These are phyloP conservation scores for Callinectes sapidus DNA, from an alignment of 2,888 invertebrate genomes.

Conservation along the genomic window DNA sequence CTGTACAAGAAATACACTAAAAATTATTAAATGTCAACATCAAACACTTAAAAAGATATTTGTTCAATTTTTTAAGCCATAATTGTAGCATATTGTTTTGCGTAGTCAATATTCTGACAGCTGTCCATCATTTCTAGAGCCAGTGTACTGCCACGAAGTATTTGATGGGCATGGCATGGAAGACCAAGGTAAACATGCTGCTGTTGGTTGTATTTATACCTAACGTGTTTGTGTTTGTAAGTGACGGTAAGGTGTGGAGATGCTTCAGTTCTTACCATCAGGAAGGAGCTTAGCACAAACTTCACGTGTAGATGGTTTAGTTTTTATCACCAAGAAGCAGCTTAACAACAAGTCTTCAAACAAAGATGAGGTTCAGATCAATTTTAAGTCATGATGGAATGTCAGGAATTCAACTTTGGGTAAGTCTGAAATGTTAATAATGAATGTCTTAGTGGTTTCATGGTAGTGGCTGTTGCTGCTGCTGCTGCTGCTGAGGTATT, in stretches of 20 bases:
- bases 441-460: not conserved
- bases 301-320: not conserved
- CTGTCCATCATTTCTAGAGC: slow-evolving; percentile 45
- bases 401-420: not conserved
- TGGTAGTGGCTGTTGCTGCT: too few species aligned
- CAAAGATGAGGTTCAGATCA: not conserved
- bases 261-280: not conserved
- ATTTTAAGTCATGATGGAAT: not conserved
- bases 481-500: too few species aligned
- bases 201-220: not conserved
- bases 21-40: not conserved
- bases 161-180: slow-evolving; percentile 53
- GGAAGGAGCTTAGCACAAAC: too few species aligned
- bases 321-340: not conserved
- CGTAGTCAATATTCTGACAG: not conserved
- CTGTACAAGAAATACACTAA: not conserved
- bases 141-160: slow-evolving; percentile 60
- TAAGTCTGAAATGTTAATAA: not conserved
- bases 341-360: not conserved
- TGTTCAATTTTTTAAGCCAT: not conserved
- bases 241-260: not conserved
- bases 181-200: slow-evolving; percentile 32
- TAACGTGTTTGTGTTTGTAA: not conserved
- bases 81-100: not conserved
- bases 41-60: slow-evolving; percentile 16